These are phyloP conservation scores for Holotrichia oblita DNA, from an alignment of 1,140 invertebrate genomes.

Conservation along the genomic window DNA sequence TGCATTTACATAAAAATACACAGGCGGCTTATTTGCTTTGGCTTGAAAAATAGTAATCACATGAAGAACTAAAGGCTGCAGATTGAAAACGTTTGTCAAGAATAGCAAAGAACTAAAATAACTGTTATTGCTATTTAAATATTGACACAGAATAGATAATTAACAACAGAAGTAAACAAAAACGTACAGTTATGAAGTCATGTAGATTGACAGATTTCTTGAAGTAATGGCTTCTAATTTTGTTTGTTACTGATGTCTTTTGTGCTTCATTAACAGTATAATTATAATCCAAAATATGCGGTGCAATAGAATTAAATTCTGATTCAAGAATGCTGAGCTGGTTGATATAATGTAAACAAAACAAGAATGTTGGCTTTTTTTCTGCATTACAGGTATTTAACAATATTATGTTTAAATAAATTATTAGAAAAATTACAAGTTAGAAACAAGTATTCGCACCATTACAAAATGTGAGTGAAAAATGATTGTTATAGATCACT, in stretches of 20 bases:
- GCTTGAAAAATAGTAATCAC: neutral
- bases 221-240: constrained; percentile 5
- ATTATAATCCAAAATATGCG: constrained; percentile 54
- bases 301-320: constrained; percentile 53
- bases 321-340: constrained; percentile 49
- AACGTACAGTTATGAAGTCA: neutral
- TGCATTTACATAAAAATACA: constrained; percentile 12
- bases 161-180: neutral
- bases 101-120: constrained; percentile 1
- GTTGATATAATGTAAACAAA: constrained; percentile 50
- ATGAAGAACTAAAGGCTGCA: neutral
- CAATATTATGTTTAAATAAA: no score
- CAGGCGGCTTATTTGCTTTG: constrained; percentile 7
- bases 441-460: no score
- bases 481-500: no score
- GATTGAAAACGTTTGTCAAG: constrained; percentile 38
- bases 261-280: constrained; percentile 40
- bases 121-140: neutral
- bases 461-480: no score
- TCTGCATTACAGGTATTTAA: no score
- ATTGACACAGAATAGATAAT: neutral
- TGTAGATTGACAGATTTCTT: neutral
- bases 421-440: no score
- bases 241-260: neutral
- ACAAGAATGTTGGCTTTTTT: neutral